These are phyloP conservation scores for Dromius quadrimaculatus DNA, from an alignment of 2,888 invertebrate species.

Conservation along the genomic window DNA sequence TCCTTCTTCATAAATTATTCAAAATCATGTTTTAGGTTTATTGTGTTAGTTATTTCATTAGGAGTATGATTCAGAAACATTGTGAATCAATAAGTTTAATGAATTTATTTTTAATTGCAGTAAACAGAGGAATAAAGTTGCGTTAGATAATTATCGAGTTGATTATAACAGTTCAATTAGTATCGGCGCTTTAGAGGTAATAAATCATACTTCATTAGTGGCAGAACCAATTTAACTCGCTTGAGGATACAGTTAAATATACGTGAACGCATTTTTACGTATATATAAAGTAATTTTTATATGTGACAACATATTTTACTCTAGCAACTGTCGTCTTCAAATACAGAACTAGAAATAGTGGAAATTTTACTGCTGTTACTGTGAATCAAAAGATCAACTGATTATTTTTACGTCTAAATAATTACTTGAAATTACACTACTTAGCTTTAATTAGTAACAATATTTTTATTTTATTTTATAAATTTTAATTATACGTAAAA, in stretches of 20 bases:
- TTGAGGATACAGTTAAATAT: constrained; percentile 21
- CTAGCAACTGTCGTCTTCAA: constrained; percentile 24
- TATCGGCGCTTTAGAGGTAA: not conserved
- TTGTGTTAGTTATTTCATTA: not conserved
- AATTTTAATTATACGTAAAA: not conserved
- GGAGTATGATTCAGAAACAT: too few relatives aligned
- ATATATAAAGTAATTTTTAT: too few relatives aligned
- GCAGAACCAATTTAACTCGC: not conserved
- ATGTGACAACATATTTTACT: constrained; percentile 11
- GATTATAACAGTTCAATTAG: constrained; percentile 4
- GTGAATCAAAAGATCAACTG: not conserved
- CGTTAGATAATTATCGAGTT: constrained; percentile 5
- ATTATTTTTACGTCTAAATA: not conserved
- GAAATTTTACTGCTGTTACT: constrained; percentile 2
- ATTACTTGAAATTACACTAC: constrained; percentile 10
- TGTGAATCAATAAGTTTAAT: too few relatives aligned
- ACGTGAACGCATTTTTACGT: constrained; percentile 13
- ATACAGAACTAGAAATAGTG: constrained; percentile 7
- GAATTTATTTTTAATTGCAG: too few relatives aligned
- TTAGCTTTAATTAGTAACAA: not conserved
- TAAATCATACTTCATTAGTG: constrained; percentile 25
- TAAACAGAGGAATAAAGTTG: too few relatives aligned
- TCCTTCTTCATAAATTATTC: constrained; percentile 23
- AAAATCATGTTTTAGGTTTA: constrained; percentile 5
- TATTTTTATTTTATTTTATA: not conserved